phyloP scores from a whole-genome alignment of 1,140 invertebrate genomes.

The Drosophila mayri region DNA sequence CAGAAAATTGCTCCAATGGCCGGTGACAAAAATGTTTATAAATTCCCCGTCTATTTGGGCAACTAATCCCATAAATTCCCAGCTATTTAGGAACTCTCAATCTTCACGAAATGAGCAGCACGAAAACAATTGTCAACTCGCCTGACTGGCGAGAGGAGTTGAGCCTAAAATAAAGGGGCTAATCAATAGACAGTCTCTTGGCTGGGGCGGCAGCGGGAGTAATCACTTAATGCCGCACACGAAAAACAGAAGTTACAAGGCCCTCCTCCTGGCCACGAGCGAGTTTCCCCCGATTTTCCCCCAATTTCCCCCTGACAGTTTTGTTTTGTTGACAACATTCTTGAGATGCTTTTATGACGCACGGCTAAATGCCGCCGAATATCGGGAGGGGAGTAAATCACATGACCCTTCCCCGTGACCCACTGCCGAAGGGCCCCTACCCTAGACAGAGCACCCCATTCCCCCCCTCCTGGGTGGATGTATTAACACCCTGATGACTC shows the following conservation, averaged over 20 bases:
- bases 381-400: slow-evolving; percentile 61
- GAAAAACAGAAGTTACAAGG: slow-evolving; percentile 41
- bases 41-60: slow-evolving; percentile 32
- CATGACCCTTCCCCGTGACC: slow-evolving; percentile 58
- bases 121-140: slow-evolving; percentile 32
- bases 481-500: slow-evolving; percentile 11
- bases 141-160: neutral
- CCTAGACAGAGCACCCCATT: neutral
- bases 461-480: neutral
- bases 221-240: slow-evolving; percentile 78
- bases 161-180: slow-evolving; percentile 64
- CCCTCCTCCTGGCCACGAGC: too few species aligned
- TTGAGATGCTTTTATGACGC: slow-evolving; percentile 82
- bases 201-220: slow-evolving; percentile 20
- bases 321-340: slow-evolving; percentile 81
- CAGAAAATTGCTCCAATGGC: slow-evolving; percentile 9
- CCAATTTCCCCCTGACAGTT: slow-evolving; percentile 29
- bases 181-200: slow-evolving; percentile 59
- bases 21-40: slow-evolving; percentile 34
- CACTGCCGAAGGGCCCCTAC: slow-evolving; percentile 8
- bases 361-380: slow-evolving; percentile 37
- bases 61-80: slow-evolving; percentile 47
- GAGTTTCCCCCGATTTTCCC: neutral
- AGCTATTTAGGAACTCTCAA: slow-evolving; percentile 50
- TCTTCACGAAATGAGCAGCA: slow-evolving; percentile 38